phyloP scores from a whole-genome alignment of 2,888 invertebrate genomes.

The Dicyrtoma fusca region DNA sequence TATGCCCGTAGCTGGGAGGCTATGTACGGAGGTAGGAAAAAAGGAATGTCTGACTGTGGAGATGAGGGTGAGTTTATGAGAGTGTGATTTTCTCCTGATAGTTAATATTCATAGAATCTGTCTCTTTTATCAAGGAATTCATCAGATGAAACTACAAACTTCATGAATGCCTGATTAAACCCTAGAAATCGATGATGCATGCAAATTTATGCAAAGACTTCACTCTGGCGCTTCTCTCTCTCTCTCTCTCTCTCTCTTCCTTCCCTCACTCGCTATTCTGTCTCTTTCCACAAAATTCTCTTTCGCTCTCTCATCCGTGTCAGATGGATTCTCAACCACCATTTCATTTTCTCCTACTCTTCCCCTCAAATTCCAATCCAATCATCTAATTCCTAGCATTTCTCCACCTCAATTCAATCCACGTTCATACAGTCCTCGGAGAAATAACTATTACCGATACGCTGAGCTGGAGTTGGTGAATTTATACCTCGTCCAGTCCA shows the following conservation, averaged over 20 bases:
- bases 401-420: conserved; percentile 35
- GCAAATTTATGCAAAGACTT: conserved; percentile 48
- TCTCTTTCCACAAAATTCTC: conserved; percentile 1
- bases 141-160: conserved; percentile 40
- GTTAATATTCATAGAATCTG: conserved; percentile 47
- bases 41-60: not conserved
- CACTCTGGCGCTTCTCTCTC: too few species aligned
- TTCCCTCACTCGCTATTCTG: conserved; percentile 7
- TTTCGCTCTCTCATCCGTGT: conserved; percentile 26
- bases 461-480: not conserved
- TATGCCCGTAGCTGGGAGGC: too few species aligned
- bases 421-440: conserved; percentile 17
- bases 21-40: not conserved
- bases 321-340: conserved; percentile 40
- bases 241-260: conserved; percentile 24
- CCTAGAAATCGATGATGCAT: conserved; percentile 45
- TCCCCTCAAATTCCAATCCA: conserved; percentile 31
- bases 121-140: conserved; percentile 44
- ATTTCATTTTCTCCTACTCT: conserved; percentile 32
- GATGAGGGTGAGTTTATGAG: conserved; percentile 34
- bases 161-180: conserved; percentile 47
- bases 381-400: conserved; percentile 38
- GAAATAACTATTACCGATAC: not conserved
- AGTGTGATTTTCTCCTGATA: conserved; percentile 42
- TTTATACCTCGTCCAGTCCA: conserved; percentile 13